Evolutionary conservation across 2,113 vertebrate genomes (phyloP).

Genomic region (Thamnaconus septentrionalis): DNA sequence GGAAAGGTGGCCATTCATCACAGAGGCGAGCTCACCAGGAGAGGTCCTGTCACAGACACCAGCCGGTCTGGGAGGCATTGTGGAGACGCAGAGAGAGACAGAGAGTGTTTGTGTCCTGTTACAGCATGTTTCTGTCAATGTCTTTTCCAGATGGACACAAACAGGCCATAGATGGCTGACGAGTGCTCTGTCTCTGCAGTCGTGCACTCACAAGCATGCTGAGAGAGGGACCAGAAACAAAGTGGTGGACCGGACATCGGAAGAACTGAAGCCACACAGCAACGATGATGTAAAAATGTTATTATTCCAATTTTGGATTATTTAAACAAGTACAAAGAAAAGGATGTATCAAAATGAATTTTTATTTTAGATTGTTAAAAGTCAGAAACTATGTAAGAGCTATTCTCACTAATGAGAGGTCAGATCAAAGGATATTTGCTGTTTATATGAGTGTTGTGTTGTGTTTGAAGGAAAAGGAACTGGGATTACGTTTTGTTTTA

Average conservation of each 20-base stretch:
- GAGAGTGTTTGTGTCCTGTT: conserved; percentile 39
- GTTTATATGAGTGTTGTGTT: too few relatives aligned
- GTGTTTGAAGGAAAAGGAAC: too few relatives aligned
- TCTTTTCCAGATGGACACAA: conserved; percentile 69
- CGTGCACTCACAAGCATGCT: conserved; percentile 34
- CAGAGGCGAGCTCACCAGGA: conserved; percentile 72
- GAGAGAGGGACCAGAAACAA: conserved; percentile 28
- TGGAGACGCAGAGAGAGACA: conserved; percentile 10
- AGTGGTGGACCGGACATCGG: conserved; percentile 26
- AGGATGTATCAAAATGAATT: too few relatives aligned
- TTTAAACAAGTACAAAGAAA: too few relatives aligned
- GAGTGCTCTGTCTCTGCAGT: conserved; percentile 43
- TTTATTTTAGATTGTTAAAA: too few relatives aligned
- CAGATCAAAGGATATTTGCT: too few relatives aligned
- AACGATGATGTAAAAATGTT: conserved; percentile 34
- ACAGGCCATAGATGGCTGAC: conserved; percentile 35
- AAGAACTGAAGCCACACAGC: conserved; percentile 13
- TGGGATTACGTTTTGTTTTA: too few relatives aligned
- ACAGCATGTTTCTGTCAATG: conserved; percentile 59
- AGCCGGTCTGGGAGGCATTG: conserved; percentile 68
- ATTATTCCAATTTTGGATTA: too few relatives aligned
- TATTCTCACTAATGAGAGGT: too few relatives aligned
- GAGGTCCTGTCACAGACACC: conserved; percentile 73
- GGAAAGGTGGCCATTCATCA: conserved; percentile 80
- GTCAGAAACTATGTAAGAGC: too few relatives aligned